Evolutionary conservation across 2,888 invertebrate species (phyloP), one percentile per base, ranked within the genome.

Genomic region (Lagria hirta): DNA sequence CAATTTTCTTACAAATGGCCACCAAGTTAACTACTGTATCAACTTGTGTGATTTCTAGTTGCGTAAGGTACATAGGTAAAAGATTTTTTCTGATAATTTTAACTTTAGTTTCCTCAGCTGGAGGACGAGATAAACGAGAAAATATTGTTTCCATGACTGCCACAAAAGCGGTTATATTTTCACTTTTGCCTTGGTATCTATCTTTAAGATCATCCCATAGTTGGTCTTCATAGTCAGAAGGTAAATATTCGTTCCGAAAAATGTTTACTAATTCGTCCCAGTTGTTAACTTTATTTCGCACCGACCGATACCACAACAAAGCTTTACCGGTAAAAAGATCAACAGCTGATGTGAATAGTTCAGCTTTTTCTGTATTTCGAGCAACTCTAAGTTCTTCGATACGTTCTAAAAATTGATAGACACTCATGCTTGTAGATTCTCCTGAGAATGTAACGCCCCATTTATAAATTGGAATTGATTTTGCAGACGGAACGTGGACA

Each of bases 181-280:
- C 61, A 18, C 55, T 43, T 4, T 48, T 30, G 6, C 60, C 55
- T 38, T 62, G 61, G 0, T 51, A 51, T 4, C 61, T 33, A 8
- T 27, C 23, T 7, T 42, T 32, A 18, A 59, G 52, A 34, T 60
- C 57, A 10, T 58, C 54, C n/a, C 51, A 49, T 6, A 60, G 36
- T 10, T 26, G 40, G 10, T 56, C 51, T 24, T 56, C 52, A 30
- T 60, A 57, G 37, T 57, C 49, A 6, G 23, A 11, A 1, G 51
- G 49, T 17, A 41, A 43, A 38, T 52, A 58, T 12, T 49, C 43
- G 21, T 44, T 16, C 12, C 47, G 30, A 17, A 51, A 35, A 15
- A 15, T 21, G 5, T 10, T 20, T 4, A 43, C 46, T 7, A 49
- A 23, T n/a, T 27, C 30, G 10, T 43, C 33, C 52, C 48, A 54